Base-by-base conservation (phyloP, 2,113 vertebrate genomes). In the Amblyornis subalaris region DNA sequence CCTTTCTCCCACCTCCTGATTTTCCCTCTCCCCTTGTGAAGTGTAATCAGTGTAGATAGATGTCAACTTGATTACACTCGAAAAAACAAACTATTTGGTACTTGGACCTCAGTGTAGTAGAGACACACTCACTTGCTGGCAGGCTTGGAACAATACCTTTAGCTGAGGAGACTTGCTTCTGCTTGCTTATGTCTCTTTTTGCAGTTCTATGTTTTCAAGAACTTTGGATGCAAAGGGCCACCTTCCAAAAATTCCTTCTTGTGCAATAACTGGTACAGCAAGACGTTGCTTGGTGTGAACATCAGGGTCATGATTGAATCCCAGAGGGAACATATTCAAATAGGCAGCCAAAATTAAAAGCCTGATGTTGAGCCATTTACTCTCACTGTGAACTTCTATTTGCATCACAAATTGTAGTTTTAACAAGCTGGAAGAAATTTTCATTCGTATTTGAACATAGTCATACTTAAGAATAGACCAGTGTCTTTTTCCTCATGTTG, bases 1-100 rank as follows among this genome's bases (percentile, higher is more conserved):
- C 81, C 87, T 96, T 70, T 91, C 85, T 95, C 19, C 94, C 90
- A 97, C 94, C 95, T 95, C 91, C 82, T 0, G 55, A 91, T 94
- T 94, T 94, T 95, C 31, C 51, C 65, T 94, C 51, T 96, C 62
- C 84, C 45, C 10, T 93, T 96, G 88, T 93, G 91, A 88, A 94
- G 60, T 50, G 75, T 97, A 96, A 96, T 96, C 94, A 91, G 24
- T 95, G 71, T 95, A 91, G 96, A 97, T 96, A 93, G 95, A 97
- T 96, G 95, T 96, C 95, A 97, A 79, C 74, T 77, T 80, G 93
- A 97, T 94, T 95, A 95, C 51, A 55, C 31, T 90, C 2, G 14
- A 72, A 77, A 90, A 89, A 88, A 16, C 35, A 85, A 35, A 75
- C 35, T 64, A 15, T 89, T 92, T 85, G 91, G 93, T 93, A 76